phyloP scores from a whole-genome alignment of 2,888 invertebrate genomes.

The Epiblema foenella region DNA sequence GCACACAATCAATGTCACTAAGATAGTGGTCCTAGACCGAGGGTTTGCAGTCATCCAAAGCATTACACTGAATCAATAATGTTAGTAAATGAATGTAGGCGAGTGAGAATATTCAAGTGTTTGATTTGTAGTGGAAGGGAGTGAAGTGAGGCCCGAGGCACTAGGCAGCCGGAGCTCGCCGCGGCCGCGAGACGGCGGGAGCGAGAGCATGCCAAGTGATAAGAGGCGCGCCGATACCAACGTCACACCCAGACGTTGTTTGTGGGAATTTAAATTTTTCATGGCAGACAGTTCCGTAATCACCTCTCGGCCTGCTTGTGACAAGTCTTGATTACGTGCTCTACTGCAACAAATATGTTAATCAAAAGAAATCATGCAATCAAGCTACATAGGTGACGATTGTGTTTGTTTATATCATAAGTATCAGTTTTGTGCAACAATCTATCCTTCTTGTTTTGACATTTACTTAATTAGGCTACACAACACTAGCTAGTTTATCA shows the following conservation, averaged over 20 bases:
- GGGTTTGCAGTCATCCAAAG: slow-evolving; percentile 9
- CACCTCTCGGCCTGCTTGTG: slow-evolving; percentile 78
- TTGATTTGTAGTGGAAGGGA: slow-evolving; percentile 65
- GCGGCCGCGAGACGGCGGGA: slow-evolving; percentile 79
- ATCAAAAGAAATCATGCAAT: slow-evolving; percentile 38
- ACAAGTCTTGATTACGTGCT: slow-evolving; percentile 68
- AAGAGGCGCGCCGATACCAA: slow-evolving; percentile 84
- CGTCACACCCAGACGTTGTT: slow-evolving; percentile 85
- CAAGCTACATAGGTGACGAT: slow-evolving; percentile 22
- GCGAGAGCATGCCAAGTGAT: slow-evolving; percentile 84
- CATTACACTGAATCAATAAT: slow-evolving; percentile 43
- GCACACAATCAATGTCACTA: slow-evolving; percentile 19
- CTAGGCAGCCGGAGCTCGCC: slow-evolving; percentile 49
- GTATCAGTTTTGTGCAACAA: background rate
- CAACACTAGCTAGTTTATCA: no score
- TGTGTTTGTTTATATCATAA: slow-evolving; percentile 8
- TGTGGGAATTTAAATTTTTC: slow-evolving; percentile 85
- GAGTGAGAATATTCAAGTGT: slow-evolving; percentile 53
- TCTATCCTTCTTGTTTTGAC: background rate
- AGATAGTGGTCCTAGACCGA: slow-evolving; percentile 2
- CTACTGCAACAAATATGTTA: slow-evolving; percentile 42
- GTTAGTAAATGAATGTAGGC: slow-evolving; percentile 53
- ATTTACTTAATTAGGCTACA: background rate
- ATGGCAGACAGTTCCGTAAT: slow-evolving; percentile 85
- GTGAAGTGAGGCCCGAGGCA: slow-evolving; percentile 69